Evolutionary conservation across 1,140 invertebrate species (phyloP).

Genomic region (Potamilus streckersoni): DNA sequence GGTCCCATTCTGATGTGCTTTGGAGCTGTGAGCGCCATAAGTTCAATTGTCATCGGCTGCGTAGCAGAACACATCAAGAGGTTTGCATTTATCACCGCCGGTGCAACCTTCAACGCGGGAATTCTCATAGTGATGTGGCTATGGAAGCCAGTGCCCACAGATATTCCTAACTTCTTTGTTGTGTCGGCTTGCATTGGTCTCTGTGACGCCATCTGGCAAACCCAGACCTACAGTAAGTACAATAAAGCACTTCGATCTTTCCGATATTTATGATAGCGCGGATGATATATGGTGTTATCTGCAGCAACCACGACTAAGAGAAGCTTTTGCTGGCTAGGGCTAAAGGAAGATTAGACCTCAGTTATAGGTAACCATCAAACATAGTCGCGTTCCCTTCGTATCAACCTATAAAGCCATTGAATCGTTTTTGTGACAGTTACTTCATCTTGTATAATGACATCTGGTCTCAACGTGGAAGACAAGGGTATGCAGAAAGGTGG

Average conservation of each 20-base stretch:
- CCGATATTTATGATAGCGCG: background rate
- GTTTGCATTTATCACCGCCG: slow-evolving; percentile 63
- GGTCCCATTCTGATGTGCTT: slow-evolving; percentile 66
- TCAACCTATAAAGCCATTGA: too few relatives aligned
- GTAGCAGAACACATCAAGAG: slow-evolving; percentile 65
- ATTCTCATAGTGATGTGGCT: slow-evolving; percentile 66
- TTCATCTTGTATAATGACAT: too few relatives aligned
- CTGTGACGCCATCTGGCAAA: slow-evolving; percentile 70
- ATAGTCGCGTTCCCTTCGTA: too few relatives aligned
- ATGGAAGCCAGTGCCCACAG: slow-evolving; percentile 64
- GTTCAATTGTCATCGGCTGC: slow-evolving; percentile 60
- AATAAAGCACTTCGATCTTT: background rate
- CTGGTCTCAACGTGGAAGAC: too few relatives aligned
- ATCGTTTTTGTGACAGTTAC: too few relatives aligned
- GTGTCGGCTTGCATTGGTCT: slow-evolving; percentile 67
- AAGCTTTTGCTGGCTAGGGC: background rate
- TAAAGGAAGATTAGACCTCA: background rate
- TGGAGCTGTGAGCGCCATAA: slow-evolving; percentile 64
- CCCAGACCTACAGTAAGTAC: slow-evolving; percentile 68
- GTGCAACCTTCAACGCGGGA: slow-evolving; percentile 66
- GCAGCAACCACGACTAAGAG: background rate
- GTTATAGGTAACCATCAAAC: background rate
- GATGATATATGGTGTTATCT: too few relatives aligned
- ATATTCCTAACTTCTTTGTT: slow-evolving; percentile 69
- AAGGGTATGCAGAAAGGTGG: too few relatives aligned